Base-by-base conservation (phyloP, 64 coral and sea anemone genomes). In the Porites lutea region DNA sequence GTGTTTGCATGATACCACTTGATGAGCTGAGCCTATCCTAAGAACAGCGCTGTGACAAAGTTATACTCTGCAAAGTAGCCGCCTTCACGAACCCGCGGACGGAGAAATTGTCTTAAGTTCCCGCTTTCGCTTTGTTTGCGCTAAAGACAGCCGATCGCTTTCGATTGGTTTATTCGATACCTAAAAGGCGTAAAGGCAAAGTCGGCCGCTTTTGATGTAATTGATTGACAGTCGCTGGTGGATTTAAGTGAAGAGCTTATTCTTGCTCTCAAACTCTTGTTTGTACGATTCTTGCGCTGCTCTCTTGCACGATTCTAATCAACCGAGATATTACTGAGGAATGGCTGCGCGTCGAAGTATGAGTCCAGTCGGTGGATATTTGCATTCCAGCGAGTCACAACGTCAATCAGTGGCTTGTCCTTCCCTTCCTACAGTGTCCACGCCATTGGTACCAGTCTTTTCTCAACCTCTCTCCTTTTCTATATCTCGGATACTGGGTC, bases 401-500 rank as follows among this genome's bases (percentile, higher is more conserved):
- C 6, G 55, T 64, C 78, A 62, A 47, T 18, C 58, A 81, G 4
- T 58, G 14, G 2, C 58, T 20, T 45, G 57, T 61, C 78, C 57
- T 77, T 19, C 72, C 0, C 44, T 13, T 0, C 43, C 13, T 44
- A 75, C 44, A 37, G 48, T 22, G 43, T 8, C 6, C n/a, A 37
- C 27, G 27, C 27, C 54, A 9, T 16, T 23, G 8, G 55, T 2
- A 81, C 20, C 20, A 27, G 78, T 61, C 58, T 44, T 23, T 23
- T 46, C 55, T 46, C 78, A 61, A 53, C 78, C 23, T 5, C 78
- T 81, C 22, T 81, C 78, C 14, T 81, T 81, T 81, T 81, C 78
- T 23, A 81, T 81, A 15, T 81, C 78, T 4, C 78, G 58, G 27
- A 81, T 81, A 13, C 18, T 81, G 13, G 78, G 57, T 6, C 21